Base-by-base conservation (phyloP, 2,888 invertebrate species). In the Agrotis ipsilon region DNA sequence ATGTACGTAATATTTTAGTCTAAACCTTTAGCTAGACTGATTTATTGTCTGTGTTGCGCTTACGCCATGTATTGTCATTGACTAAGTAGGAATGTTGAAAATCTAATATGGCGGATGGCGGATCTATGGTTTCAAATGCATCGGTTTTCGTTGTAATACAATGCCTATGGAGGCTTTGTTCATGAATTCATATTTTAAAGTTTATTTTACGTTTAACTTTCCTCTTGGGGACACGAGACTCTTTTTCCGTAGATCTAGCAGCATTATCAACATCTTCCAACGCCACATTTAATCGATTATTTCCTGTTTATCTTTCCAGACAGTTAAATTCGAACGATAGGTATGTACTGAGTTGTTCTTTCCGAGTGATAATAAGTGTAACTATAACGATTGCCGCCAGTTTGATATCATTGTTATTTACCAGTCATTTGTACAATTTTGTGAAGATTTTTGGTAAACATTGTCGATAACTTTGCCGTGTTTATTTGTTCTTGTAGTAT, bases 221-320 rank as follows among this genome's bases (percentile, higher is more conserved):
- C 9, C 21, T n/a, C 19, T 58, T 27, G 13, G 16, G 16, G 18
- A 52, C 1, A 62, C 9, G n/a, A 13, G 4, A 9, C 4, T 52
- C 3, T 59, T 45, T 70, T 19, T 32, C 14, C 68, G 13, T 7
- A 13, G 14, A 5, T 18, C 3, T 45, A 59, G 19, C 51, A 21
- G 13, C 27, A 58, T 64, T 46, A 64, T 57, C 16, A 65, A 54
- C 43, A 58, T 59, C 32, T 54, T 66, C 5, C 19, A 24, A 52
- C 19, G 18, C 19, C 43, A 32, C 32, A 55, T 73, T 57, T 48
- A 62, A 67, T 60, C 27, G 51, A 52, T 60, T 74, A 57, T 71
- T 76, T 81, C 71, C 72, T 80, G 57, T 75, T 77, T 80, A 75
- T 77, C 68, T 80, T 77, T 77, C 45, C 75, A 80, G 68, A 75